phyloP scores from a whole-genome alignment of 2,113 vertebrate genomes.

The Stomatorhinus ivindoensis region DNA sequence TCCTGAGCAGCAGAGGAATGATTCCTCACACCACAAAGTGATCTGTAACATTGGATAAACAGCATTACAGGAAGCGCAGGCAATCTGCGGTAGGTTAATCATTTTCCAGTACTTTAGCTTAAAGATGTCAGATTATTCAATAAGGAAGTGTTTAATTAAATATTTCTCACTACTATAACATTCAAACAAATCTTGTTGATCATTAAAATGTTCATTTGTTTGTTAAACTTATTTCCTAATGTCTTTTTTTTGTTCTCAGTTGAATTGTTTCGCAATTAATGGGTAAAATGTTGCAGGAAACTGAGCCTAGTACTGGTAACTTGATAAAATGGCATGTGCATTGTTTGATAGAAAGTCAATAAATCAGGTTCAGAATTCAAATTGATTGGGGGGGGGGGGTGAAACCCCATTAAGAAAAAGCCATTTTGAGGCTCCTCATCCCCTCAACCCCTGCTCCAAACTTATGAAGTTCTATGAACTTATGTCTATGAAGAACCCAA shows the following conservation, averaged over 20 bases:
- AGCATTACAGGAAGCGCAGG: neutral
- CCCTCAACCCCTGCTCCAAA: neutral
- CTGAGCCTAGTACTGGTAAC: neutral
- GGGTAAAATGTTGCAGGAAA: neutral
- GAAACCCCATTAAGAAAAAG: neutral
- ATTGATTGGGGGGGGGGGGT: neutral
- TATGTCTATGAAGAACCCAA: neutral
- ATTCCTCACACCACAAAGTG: neutral
- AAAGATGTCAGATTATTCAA: neutral
- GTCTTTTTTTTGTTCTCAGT: neutral
- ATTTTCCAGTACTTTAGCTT: neutral
- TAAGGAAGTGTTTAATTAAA: neutral
- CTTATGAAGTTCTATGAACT: too few relatives aligned
- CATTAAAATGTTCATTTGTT: neutral
- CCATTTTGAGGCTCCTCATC: neutral
- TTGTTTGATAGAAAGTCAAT: neutral
- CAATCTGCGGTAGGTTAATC: neutral
- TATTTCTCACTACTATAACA: neutral
- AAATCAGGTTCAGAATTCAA: neutral
- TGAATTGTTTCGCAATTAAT: neutral
- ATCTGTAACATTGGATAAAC: slow-evolving; percentile 9
- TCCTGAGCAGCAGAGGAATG: neutral
- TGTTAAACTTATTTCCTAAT: neutral
- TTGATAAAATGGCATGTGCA: neutral
- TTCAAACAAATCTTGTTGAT: neutral